Conservation (phyloP, 2,797 vertebrate genomes). For the Anas capensis region DNA sequence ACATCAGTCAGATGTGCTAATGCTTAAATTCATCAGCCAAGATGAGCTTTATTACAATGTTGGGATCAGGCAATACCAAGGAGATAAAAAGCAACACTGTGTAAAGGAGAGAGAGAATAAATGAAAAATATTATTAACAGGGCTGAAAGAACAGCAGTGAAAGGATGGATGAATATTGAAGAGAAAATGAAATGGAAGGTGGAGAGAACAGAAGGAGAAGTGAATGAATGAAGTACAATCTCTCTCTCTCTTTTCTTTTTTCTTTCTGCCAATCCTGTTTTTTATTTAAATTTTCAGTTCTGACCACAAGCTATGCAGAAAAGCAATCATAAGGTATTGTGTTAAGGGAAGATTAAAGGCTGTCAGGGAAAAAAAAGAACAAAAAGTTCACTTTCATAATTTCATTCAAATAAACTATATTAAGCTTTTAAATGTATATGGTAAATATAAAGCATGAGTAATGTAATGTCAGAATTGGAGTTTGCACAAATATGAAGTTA, state of each 20-base stretch:
- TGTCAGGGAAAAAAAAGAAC: not conserved
- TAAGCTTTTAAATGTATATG: not conserved
- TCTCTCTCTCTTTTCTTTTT: not conserved
- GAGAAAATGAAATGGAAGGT: constrained; percentile 14
- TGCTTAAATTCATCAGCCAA: constrained; percentile 58
- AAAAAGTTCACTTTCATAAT: not conserved
- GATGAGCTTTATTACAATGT: constrained; percentile 29
- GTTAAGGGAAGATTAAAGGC: not conserved
- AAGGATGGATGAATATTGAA: not conserved
- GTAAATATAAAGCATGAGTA: not conserved
- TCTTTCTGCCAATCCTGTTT: not conserved
- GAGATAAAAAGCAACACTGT: constrained; percentile 24
- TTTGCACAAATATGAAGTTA: not conserved
- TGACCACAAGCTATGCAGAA: not conserved
- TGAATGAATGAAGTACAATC: not conserved
- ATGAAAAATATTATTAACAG: constrained; percentile 17
- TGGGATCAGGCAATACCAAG: constrained; percentile 24
- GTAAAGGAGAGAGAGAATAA: constrained; percentile 13
- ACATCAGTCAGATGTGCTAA: constrained; percentile 56
- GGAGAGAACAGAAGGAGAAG: not conserved
- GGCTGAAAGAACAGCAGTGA: not conserved
- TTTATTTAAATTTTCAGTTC: not conserved
- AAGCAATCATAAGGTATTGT: not conserved
- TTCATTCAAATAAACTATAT: not conserved
- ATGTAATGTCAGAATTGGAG: not conserved